Percentiles rank a stretch among this genome's conserved stretches.
Evolutionary conservation across 2,797 vertebrate genomes (phyloP).

Genomic region (Enteromius radiatus): DNA sequence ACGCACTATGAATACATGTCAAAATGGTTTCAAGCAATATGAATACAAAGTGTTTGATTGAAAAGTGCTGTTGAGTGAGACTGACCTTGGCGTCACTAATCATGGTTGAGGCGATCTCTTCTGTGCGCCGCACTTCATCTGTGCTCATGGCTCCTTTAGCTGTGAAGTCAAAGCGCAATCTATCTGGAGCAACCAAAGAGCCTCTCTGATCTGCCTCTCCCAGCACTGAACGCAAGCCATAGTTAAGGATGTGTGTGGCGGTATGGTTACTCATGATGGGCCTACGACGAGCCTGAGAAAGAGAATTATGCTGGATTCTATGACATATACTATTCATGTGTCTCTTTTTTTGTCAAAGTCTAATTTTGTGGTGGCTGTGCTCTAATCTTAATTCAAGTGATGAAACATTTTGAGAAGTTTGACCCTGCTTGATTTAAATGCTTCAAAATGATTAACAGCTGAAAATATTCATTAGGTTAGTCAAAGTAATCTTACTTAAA

Average conservation of each 20-base stretch:
- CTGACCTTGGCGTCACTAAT: constrained; percentile 90
- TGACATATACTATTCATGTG: background rate
- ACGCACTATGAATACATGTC: constrained; percentile 14
- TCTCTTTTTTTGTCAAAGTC: background rate
- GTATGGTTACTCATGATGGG: constrained; percentile 98
- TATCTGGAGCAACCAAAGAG: constrained; percentile 92
- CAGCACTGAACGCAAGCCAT: constrained; percentile 87
- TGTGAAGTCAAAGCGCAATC: constrained; percentile 95
- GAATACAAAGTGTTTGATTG: background rate
- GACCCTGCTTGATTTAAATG: background rate
- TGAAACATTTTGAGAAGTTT: background rate
- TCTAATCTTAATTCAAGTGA: background rate
- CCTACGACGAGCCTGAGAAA: constrained; percentile 83
- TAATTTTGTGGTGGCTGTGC: background rate
- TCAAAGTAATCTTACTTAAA: background rate
- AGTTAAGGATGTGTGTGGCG: constrained; percentile 96
- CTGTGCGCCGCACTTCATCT: constrained; percentile 84
- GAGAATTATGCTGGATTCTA: background rate
- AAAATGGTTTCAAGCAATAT: background rate
- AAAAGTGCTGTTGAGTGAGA: background rate
- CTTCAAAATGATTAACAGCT: background rate
- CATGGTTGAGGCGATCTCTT: constrained; percentile 86
- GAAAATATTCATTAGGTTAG: background rate
- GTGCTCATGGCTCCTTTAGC: constrained; percentile 94
- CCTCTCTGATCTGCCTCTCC: constrained; percentile 96